Evolutionary conservation across 2,113 vertebrate species (phyloP).

Genomic region (Phyllostomus hastatus): DNA sequence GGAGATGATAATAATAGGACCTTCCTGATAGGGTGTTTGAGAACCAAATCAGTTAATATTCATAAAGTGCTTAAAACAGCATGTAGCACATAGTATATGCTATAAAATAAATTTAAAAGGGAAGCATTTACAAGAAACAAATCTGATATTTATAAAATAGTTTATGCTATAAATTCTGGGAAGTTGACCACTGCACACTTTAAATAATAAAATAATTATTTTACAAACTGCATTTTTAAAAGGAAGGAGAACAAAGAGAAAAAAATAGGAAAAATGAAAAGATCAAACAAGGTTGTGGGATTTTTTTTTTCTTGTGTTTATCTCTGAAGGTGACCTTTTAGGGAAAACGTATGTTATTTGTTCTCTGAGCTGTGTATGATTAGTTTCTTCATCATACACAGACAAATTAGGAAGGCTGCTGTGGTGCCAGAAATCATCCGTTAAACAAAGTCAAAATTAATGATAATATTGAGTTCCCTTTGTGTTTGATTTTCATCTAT

Average conservation of each 20-base stretch:
- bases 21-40: background rate
- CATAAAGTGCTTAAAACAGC: background rate
- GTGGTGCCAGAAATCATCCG: slow-evolving; percentile 50
- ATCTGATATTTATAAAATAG: slow-evolving; percentile 47
- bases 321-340: slow-evolving; percentile 64
- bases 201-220: slow-evolving; percentile 16
- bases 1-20: background rate
- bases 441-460: slow-evolving; percentile 74
- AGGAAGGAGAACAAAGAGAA: background rate
- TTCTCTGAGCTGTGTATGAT: slow-evolving; percentile 57
- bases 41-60: background rate
- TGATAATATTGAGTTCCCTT: slow-evolving; percentile 66
- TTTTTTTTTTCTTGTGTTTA: background rate
- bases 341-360: slow-evolving; percentile 55
- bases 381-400: slow-evolving; percentile 64
- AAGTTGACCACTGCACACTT: background rate
- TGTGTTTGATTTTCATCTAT: slow-evolving; percentile 72
- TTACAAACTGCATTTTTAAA: background rate
- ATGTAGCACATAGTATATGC: background rate
- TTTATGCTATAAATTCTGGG: background rate
- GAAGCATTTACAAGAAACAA: background rate
- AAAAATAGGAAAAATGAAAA: background rate
- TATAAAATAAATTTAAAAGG: background rate
- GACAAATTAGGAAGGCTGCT: slow-evolving; percentile 70
- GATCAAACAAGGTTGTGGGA: background rate